Evolutionary conservation across 2,888 invertebrate species (phyloP), one percentile per base, ranked within the genome.

Genomic region (Mycalesis mineus): DNA sequence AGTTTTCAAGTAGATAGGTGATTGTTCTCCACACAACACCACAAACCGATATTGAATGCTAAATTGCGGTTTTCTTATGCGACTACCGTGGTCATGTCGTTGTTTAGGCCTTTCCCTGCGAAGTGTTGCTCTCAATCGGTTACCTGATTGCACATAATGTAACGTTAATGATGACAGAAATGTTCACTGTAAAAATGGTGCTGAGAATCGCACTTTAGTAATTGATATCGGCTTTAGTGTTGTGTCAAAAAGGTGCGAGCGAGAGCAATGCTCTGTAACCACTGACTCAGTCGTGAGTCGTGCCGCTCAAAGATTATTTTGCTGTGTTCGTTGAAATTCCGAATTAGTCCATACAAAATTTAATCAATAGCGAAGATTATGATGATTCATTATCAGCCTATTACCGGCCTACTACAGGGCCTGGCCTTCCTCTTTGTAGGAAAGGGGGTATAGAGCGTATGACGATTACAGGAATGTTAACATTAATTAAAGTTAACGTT

Each of bases 101-200:
- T 84, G 82, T 80, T 52, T 41, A 55, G 57, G 68, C 51, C 61
- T 51, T 47, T 61, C 52, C 55, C 50, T 57, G n/a, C 42, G 33
- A 67, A 76, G 82, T 86, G 84, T 78, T 86, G 86, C 86, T 87
- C 86, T 87, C 83, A 84, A 80, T 62, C 40, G 40, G 40, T 40
- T 28, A 14, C 52, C 41, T 52, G 1, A 28, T 5, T 9, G 22
- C n/a, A 2, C 33, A 33, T 9, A 33, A 33, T 7, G 7, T 33
- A 7, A 9, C 7, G 33, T 33, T 9, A 2, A 33, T 33, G 33
- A 9, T 9, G 7, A 33, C 9, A 7, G 2, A 9, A 33, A 33
- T 29, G 29, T 33, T 4, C 9, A 9, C 13, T 4, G 11, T 45
- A 28, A 47, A 51, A 11, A 7, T 29, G 40, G 7, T 33, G 15